Conservation (phyloP, 1,140 invertebrate species). For the Cydia strobilella region DNA sequence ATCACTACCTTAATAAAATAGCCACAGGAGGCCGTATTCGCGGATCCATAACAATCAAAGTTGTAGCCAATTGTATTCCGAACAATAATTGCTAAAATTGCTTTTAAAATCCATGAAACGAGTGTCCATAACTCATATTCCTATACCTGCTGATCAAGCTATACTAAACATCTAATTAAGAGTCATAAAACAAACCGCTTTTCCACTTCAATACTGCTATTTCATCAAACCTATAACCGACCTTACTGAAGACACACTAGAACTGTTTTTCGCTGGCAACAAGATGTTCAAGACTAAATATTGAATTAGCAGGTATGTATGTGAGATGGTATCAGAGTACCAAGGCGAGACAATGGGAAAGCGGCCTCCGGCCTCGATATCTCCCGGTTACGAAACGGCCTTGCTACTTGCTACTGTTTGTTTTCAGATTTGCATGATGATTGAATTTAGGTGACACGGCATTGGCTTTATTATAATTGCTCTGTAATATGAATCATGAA, state of each 20-base stretch:
- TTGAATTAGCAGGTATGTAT: constrained; percentile 7
- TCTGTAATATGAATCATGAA: neutral
- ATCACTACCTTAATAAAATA: neutral
- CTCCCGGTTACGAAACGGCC: neutral
- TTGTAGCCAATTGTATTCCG: no score
- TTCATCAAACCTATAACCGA: neutral
- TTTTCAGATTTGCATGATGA: constrained; percentile 17
- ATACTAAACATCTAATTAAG: neutral
- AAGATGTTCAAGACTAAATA: neutral
- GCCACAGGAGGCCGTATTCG: neutral
- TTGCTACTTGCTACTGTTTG: constrained; percentile 3
- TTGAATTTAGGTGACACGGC: neutral
- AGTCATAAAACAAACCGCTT: constrained; percentile 6
- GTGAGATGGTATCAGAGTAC: constrained; percentile 17
- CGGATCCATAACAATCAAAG: no score
- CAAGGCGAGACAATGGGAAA: constrained; percentile 26
- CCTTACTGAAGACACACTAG: neutral
- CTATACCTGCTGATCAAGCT: neutral
- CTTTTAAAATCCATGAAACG: no score
- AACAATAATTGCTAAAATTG: no score
- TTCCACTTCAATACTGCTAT: neutral
- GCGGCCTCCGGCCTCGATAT: constrained; percentile 19
- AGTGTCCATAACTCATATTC: no score
- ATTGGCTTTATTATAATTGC: constrained; percentile 2
- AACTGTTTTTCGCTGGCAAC: neutral